These are phyloP conservation scores for Lamprologus tigripictilis DNA, from an alignment of 2,113 vertebrate species.

Conservation along the genomic window DNA sequence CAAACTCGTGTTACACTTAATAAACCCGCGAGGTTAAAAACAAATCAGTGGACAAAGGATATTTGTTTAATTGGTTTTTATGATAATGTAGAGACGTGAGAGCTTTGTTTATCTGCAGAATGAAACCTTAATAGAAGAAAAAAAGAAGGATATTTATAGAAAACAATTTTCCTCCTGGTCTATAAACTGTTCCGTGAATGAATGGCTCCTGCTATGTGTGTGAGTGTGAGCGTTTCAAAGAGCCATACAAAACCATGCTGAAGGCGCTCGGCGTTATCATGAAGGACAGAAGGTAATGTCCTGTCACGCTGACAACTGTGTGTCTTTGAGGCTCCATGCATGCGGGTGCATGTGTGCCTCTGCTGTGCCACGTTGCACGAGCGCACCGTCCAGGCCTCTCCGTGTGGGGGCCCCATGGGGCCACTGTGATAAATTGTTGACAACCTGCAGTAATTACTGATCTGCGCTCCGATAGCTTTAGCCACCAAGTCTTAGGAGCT, in stretches of 20 bases:
- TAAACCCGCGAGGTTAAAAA: not conserved
- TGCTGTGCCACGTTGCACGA: not conserved
- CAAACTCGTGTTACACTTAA: not conserved
- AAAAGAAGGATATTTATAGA: conserved; percentile 38
- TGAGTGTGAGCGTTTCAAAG: not conserved
- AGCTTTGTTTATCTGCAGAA: conserved; percentile 42
- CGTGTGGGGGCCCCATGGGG: not conserved
- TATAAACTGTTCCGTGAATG: conserved; percentile 1
- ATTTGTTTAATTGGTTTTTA: conserved; percentile 13
- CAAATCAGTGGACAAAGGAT: not conserved
- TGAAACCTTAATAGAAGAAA: conserved; percentile 11
- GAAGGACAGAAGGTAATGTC: conserved; percentile 33
- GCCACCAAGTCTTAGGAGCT: conserved; percentile 5
- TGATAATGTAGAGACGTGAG: conserved; percentile 13
- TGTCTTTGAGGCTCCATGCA: not conserved
- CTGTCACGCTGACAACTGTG: conserved; percentile 23
- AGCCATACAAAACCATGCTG: not conserved
- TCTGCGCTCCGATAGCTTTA: conserved; percentile 56
- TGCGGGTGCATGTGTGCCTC: not conserved
- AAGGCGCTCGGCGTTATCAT: not conserved
- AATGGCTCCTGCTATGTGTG: not conserved
- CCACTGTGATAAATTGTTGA: conserved; percentile 62
- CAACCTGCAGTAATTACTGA: conserved; percentile 73
- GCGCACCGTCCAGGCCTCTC: not conserved
- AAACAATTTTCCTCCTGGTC: conserved; percentile 31